Conservation (phyloP, 2,888 invertebrate species). For the Trichogramma dendrolimi region DNA sequence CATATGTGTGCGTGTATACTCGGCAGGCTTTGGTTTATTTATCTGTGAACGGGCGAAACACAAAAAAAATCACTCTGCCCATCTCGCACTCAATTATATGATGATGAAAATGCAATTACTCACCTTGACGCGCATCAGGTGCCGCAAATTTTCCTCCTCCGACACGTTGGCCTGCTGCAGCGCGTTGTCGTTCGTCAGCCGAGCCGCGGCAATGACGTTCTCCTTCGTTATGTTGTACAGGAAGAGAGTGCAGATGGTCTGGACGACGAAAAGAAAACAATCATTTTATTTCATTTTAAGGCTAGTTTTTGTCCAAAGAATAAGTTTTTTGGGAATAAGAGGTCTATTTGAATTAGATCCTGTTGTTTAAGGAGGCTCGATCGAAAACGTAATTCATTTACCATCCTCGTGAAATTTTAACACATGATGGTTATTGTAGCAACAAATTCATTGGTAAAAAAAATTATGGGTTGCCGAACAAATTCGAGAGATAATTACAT, state of each 20-base stretch:
- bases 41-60: neutral
- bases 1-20: too few relatives aligned
- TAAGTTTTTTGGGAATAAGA: neutral
- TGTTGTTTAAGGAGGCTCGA: too few relatives aligned
- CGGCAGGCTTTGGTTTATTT: too few relatives aligned
- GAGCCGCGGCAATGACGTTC: constrained; percentile 81
- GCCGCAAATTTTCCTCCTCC: constrained; percentile 59
- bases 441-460: too few relatives aligned
- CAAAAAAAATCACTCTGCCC: neutral
- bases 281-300: neutral
- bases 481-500: too few relatives aligned
- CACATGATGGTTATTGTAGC: too few relatives aligned
- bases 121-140: constrained; percentile 54
- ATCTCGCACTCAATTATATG: neutral
- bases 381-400: too few relatives aligned
- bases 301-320: neutral
- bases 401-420: too few relatives aligned
- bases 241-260: constrained; percentile 81
- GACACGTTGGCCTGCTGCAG: constrained; percentile 31
- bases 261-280: constrained; percentile 45
- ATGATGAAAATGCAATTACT: constrained; percentile 29
- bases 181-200: constrained; percentile 62
- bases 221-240: constrained; percentile 82
- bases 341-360: neutral
- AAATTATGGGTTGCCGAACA: too few relatives aligned